Evolutionary conservation across 2,797 vertebrate species (phyloP).

Genomic region (Bradypodion ventrale): DNA sequence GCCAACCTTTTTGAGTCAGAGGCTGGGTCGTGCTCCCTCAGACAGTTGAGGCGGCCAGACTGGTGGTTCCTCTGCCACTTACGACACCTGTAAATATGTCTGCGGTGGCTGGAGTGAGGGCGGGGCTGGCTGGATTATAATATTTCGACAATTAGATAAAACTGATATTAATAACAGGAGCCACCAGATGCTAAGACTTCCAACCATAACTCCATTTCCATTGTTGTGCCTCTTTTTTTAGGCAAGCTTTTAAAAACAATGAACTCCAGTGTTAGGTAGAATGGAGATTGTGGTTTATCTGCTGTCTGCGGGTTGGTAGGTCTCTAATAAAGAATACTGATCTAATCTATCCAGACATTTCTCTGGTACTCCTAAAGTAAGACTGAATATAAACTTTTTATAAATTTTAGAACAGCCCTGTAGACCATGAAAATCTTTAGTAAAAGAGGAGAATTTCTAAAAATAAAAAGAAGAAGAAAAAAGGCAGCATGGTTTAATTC

Average conservation of each 20-base stretch:
- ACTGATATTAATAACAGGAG: neutral
- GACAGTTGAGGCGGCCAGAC: no score
- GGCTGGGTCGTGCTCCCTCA: no score
- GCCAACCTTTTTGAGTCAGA: no score
- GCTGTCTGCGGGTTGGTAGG: neutral
- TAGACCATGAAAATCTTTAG: neutral
- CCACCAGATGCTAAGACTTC: neutral
- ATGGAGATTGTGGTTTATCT: neutral
- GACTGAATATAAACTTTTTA: neutral
- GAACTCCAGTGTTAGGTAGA: neutral
- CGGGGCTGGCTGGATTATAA: no score
- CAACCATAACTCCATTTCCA: neutral
- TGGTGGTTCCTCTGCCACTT: no score
- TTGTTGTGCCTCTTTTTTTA: neutral
- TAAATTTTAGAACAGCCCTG: neutral
- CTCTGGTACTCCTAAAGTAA: neutral
- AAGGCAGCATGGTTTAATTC: neutral
- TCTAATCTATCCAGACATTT: slow-evolving; percentile 40
- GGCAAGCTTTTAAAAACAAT: neutral
- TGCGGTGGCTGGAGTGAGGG: no score
- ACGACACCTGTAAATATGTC: no score
- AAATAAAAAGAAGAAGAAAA: neutral
- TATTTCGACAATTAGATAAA: neutral
- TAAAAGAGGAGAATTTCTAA: no score
- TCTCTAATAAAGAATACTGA: neutral